Evolutionary conservation across 2,113 vertebrate genomes (phyloP).

Genomic region (Dendrocopos noguchii): DNA sequence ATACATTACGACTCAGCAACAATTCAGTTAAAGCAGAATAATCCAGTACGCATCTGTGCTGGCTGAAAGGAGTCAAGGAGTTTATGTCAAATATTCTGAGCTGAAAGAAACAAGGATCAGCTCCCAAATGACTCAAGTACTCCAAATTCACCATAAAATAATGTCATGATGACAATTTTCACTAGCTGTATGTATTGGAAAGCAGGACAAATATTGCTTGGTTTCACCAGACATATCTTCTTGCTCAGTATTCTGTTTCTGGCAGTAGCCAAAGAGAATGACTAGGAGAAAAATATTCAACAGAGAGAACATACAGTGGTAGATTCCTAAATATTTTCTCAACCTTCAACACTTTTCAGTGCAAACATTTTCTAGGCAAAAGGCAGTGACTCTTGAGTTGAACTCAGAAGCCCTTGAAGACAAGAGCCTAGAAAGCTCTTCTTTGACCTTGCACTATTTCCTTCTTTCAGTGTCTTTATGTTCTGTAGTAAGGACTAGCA

Average conservation of each 20-base stretch:
- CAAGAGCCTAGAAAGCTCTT: neutral
- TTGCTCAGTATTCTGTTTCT: neutral
- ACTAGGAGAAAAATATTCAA: neutral
- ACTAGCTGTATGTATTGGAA: neutral
- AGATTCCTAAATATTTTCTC: neutral
- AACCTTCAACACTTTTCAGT: neutral
- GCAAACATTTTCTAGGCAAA: neutral
- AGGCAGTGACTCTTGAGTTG: neutral
- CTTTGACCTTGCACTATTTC: neutral
- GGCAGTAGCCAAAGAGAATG: neutral
- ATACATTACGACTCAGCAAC: neutral
- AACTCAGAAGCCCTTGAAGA: neutral
- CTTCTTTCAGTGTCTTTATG: neutral
- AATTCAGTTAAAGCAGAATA: neutral
- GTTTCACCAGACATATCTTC: neutral
- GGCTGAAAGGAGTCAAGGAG: neutral
- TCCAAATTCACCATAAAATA: neutral
- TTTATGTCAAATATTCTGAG: neutral
- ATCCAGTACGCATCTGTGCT: neutral
- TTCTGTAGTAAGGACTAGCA: neutral
- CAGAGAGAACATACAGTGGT: neutral
- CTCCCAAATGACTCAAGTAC: neutral
- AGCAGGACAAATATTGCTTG: neutral
- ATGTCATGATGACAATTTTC: neutral
- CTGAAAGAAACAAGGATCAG: neutral